phyloP scores from a whole-genome alignment of 2,797 vertebrate species.

The Arnoldichthys spilopterus region DNA sequence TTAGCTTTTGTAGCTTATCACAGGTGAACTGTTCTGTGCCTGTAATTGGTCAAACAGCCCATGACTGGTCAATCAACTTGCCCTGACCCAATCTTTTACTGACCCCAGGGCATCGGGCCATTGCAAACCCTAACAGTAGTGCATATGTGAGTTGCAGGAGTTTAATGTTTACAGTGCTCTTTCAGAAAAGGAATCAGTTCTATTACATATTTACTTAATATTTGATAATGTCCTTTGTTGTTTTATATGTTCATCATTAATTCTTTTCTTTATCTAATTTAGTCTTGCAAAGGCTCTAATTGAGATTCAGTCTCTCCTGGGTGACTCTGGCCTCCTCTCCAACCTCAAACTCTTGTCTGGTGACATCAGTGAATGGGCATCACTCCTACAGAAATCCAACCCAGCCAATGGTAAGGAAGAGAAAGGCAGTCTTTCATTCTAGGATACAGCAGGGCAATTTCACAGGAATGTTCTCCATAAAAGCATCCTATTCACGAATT shows the following conservation, averaged over 20 bases:
- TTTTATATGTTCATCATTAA: background rate
- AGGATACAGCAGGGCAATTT: background rate
- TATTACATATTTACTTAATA: background rate
- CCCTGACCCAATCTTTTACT: too few relatives aligned
- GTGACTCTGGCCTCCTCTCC: slow-evolving; percentile 66
- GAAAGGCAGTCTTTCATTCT: background rate
- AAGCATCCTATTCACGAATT: slow-evolving; percentile 10
- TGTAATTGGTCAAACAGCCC: too few relatives aligned
- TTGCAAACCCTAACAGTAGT: too few relatives aligned
- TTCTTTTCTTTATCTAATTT: background rate
- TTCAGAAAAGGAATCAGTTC: background rate
- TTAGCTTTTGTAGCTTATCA: too few relatives aligned
- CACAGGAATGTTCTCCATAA: slow-evolving; percentile 2
- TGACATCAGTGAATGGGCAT: slow-evolving; percentile 67
- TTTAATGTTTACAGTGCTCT: too few relatives aligned
- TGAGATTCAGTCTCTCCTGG: slow-evolving; percentile 73
- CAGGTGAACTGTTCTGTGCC: too few relatives aligned
- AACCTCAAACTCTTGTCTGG: slow-evolving; percentile 64
- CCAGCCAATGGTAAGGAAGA: slow-evolving; percentile 50
- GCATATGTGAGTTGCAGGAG: too few relatives aligned
- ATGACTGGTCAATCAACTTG: too few relatives aligned
- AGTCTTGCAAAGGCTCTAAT: slow-evolving; percentile 74
- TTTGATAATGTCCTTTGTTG: background rate
- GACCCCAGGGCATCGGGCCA: too few relatives aligned
- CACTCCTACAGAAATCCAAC: slow-evolving; percentile 58